A percentile compares a stretch with the other conserved stretches of the same genome.
phyloP scores from a whole-genome alignment of 2,888 invertebrate genomes.

The Cancer borealis region DNA sequence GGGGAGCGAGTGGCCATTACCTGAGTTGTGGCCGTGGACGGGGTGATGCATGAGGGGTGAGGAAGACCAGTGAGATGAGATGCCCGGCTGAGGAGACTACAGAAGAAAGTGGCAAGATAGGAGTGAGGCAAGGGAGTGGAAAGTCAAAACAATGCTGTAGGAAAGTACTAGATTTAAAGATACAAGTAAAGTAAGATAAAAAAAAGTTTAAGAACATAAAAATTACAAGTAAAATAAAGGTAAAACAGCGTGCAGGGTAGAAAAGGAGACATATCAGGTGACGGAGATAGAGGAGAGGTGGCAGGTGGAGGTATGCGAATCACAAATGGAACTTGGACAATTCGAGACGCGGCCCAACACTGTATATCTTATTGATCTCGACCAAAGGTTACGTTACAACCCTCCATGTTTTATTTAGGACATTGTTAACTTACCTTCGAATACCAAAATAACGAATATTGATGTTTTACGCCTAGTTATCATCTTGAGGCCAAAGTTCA shows the following conservation, averaged over 20 bases:
- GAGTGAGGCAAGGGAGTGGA: neutral
- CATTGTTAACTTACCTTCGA: neutral
- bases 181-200: neutral
- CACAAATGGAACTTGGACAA: neutral
- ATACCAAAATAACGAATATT: neutral
- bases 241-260: neutral
- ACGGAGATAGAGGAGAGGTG: neutral
- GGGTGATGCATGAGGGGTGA: neutral
- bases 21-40: constrained; percentile 13
- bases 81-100: neutral
- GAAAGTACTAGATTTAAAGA: neutral
- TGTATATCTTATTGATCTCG: neutral
- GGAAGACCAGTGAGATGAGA: neutral
- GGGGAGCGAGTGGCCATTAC: neutral
- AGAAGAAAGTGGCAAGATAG: neutral
- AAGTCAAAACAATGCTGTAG: neutral
- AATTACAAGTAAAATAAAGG: neutral
- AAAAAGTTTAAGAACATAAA: neutral
- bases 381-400: neutral
- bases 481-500: neutral
- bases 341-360: neutral
- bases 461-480: neutral
- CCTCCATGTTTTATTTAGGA: neutral
- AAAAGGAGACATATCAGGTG: neutral
- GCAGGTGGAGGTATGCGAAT: constrained; percentile 7